A percentile compares a stretch with the other conserved stretches of the same genome.
These are phyloP conservation scores for Todiramphus chloris DNA, from an alignment of 2,113 vertebrate species.

Conservation along the genomic window DNA sequence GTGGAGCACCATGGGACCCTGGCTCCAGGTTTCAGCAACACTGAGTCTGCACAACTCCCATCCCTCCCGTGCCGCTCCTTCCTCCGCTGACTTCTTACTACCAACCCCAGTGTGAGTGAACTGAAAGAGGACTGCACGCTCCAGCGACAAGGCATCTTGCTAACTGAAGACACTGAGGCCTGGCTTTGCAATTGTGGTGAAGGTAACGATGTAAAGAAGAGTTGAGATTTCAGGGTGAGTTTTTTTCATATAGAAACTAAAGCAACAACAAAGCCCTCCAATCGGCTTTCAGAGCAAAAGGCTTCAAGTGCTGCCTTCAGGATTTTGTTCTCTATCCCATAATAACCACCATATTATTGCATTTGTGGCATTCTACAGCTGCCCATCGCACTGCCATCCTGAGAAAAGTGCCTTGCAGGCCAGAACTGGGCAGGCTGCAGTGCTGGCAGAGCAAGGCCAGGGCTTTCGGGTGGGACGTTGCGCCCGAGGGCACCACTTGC, in stretches of 20 bases:
- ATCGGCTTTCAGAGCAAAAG: neutral
- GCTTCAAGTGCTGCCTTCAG: neutral
- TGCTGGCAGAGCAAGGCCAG: neutral
- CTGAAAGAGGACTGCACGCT: neutral
- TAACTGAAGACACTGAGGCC: neutral
- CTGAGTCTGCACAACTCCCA: neutral
- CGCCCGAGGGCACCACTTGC: neutral
- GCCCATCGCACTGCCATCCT: neutral
- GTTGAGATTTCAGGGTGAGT: neutral
- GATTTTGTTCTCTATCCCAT: neutral
- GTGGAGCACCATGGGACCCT: neutral
- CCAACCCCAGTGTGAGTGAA: neutral
- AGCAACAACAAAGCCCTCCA: neutral
- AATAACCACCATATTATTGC: neutral
- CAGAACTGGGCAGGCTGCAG: neutral
- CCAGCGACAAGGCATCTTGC: neutral
- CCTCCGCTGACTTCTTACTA: neutral
- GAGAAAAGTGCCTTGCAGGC: neutral
- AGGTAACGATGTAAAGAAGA: neutral
- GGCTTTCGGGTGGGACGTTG: neutral
- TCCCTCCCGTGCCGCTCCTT: neutral
- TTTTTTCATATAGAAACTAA: neutral
- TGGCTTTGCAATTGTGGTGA: neutral
- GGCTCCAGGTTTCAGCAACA: neutral
- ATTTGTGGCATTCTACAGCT: neutral